These are phyloP conservation scores for Cydia pomonella DNA, from an alignment of 1,140 invertebrate genomes.

Conservation along the genomic window DNA sequence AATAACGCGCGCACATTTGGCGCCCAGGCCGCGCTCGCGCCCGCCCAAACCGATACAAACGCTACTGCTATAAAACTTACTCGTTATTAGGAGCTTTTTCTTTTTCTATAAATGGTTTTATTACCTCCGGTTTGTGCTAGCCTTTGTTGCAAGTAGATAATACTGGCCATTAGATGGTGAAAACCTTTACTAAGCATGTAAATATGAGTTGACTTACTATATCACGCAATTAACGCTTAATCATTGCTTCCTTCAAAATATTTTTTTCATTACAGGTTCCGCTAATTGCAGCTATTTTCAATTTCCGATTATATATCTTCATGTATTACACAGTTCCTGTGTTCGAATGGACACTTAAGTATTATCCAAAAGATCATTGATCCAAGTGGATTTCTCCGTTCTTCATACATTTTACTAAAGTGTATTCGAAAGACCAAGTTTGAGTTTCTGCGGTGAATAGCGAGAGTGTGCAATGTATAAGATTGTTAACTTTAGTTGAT, in stretches of 20 bases:
- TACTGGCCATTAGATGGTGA: not conserved
- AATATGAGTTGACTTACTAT: not conserved
- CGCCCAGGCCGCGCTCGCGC: slow-evolving; percentile 41
- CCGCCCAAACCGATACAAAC: slow-evolving; percentile 43
- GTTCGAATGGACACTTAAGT: no score
- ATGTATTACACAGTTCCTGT: no score
- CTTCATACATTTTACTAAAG: no score
- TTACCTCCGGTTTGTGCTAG: slow-evolving; percentile 9
- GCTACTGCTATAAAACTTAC: slow-evolving; percentile 25
- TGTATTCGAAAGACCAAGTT: not conserved
- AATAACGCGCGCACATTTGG: slow-evolving; percentile 38
- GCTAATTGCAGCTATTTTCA: no score
- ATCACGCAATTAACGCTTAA: not conserved
- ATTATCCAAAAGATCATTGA: no score
- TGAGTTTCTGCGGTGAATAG: not conserved
- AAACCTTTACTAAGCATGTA: not conserved
- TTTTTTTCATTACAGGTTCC: no score
- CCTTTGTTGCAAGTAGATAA: slow-evolving; percentile 12
- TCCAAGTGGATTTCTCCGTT: no score
- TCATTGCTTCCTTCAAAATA: no score
- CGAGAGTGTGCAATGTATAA: not conserved
- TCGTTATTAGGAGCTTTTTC: slow-evolving; percentile 23
- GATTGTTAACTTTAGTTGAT: not conserved
- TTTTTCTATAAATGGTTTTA: slow-evolving; percentile 32
- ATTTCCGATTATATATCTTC: no score